Percentiles rank a stretch among this genome's conserved stretches.
Evolutionary conservation across 2,888 invertebrate genomes (phyloP).

Genomic region (Leptopilina syphax): DNA sequence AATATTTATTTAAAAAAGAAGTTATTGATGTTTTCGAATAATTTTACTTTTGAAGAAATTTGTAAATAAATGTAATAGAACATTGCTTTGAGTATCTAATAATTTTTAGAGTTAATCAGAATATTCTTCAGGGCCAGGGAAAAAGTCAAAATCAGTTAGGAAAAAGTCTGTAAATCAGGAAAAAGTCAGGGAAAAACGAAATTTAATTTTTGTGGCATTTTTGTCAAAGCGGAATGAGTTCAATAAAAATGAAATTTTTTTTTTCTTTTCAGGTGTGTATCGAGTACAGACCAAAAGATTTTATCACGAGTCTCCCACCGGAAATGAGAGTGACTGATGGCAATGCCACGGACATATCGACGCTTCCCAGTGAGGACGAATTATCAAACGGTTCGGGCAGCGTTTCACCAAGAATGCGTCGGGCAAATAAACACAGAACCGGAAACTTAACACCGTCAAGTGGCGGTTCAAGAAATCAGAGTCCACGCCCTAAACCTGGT

Average conservation of each 20-base stretch:
- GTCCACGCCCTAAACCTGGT: conserved; percentile 81
- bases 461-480: conserved; percentile 80
- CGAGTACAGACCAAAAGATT: conserved; percentile 76
- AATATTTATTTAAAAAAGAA: too few species aligned
- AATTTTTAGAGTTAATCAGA: too few species aligned
- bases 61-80: too few species aligned
- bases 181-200: too few species aligned
- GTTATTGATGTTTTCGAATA: too few species aligned
- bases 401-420: conserved; percentile 78
- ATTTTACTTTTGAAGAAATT: too few species aligned
- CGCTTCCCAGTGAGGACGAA: conserved; percentile 79
- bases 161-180: too few species aligned
- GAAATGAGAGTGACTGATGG: conserved; percentile 76
- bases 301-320: conserved; percentile 74
- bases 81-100: too few species aligned
- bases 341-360: conserved; percentile 77
- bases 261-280: conserved; percentile 62
- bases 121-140: too few species aligned
- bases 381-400: conserved; percentile 80
- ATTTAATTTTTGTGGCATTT: too few species aligned
- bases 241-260: neutral
- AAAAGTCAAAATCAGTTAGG: too few species aligned
- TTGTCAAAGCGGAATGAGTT: too few species aligned
- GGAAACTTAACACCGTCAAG: conserved; percentile 77
- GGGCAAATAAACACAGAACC: conserved; percentile 76